These are phyloP conservation scores for Agriopis leucophaearia DNA, from an alignment of 2,888 invertebrate genomes.

Conservation along the genomic window DNA sequence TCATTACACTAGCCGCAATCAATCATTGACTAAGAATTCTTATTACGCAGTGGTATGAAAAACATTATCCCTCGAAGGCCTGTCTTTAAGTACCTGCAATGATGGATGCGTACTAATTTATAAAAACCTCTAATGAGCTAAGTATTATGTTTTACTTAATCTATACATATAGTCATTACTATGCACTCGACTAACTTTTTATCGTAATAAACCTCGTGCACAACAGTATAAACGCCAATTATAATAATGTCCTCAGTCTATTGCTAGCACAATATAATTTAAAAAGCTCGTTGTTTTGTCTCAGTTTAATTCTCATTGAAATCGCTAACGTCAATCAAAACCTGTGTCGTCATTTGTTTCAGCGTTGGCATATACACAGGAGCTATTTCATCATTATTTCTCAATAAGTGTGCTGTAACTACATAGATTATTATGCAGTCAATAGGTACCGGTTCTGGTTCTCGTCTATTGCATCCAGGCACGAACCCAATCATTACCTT, in stretches of 20 bases:
- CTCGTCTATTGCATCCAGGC: constrained; percentile 42
- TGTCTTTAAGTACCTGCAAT: constrained; percentile 49
- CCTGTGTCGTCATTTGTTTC: constrained; percentile 30
- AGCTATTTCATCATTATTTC: constrained; percentile 42
- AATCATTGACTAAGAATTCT: constrained; percentile 23
- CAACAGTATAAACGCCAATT: constrained; percentile 58
- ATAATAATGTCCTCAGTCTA: constrained; percentile 46
- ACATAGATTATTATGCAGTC: constrained; percentile 43
- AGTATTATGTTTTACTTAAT: constrained; percentile 54
- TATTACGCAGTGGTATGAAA: constrained; percentile 23
- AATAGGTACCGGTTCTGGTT: constrained; percentile 41
- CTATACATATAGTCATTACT: constrained; percentile 46
- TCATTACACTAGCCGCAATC: constrained; percentile 10
- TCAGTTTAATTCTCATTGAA: constrained; percentile 36
- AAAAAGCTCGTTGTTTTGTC: constrained; percentile 49
- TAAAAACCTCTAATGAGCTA: constrained; percentile 49
- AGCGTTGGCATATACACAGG: constrained; percentile 33
- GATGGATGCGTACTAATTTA: constrained; percentile 54
- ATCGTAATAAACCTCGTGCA: constrained; percentile 57
- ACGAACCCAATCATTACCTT: constrained; percentile 38
- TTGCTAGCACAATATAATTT: constrained; percentile 42
- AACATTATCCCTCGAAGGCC: constrained; percentile 45
- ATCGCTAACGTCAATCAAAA: constrained; percentile 43
- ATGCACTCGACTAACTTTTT: constrained; percentile 59
- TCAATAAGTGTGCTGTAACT: constrained; percentile 46